Conservation (phyloP, 2,888 invertebrate genomes). For the Cremastobaeus sp. region DNA sequence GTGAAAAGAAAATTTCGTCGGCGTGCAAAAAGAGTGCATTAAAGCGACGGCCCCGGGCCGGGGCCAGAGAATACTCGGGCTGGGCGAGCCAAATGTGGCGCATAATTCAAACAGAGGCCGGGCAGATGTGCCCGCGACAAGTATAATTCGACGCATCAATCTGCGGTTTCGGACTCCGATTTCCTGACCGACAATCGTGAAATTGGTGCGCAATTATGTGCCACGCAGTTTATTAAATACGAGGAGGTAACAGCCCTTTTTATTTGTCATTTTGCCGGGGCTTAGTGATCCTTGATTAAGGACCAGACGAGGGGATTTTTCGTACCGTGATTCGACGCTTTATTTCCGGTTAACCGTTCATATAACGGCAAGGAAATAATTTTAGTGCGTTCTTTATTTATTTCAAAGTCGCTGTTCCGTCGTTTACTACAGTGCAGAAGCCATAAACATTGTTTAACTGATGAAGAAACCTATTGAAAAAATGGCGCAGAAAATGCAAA, state of each 20-base stretch:
- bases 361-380: too few species aligned
- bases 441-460: too few species aligned
- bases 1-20: slow-evolving; percentile 71
- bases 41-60: slow-evolving; percentile 65
- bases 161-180: slow-evolving; percentile 71
- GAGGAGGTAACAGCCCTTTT: slow-evolving; percentile 38
- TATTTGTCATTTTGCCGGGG: slow-evolving; percentile 30
- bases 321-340: not conserved
- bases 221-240: slow-evolving; percentile 56
- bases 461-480: too few species aligned
- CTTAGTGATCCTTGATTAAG: slow-evolving; percentile 21
- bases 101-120: slow-evolving; percentile 73
- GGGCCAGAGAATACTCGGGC: slow-evolving; percentile 66
- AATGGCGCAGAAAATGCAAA: too few species aligned
- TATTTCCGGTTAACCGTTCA: too few species aligned
- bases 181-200: slow-evolving; percentile 59
- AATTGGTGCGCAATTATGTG: slow-evolving; percentile 51
- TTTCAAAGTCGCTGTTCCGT: too few species aligned
- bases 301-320: not conserved
- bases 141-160: slow-evolving; percentile 77
- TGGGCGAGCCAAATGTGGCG: slow-evolving; percentile 74
- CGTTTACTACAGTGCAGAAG: too few species aligned
- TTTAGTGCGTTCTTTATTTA: too few species aligned
- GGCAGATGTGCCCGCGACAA: slow-evolving; percentile 73
- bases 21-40: slow-evolving; percentile 66